These are phyloP conservation scores for Himalopsyche japonica DNA, from an alignment of 2,888 invertebrate species.

Conservation along the genomic window DNA sequence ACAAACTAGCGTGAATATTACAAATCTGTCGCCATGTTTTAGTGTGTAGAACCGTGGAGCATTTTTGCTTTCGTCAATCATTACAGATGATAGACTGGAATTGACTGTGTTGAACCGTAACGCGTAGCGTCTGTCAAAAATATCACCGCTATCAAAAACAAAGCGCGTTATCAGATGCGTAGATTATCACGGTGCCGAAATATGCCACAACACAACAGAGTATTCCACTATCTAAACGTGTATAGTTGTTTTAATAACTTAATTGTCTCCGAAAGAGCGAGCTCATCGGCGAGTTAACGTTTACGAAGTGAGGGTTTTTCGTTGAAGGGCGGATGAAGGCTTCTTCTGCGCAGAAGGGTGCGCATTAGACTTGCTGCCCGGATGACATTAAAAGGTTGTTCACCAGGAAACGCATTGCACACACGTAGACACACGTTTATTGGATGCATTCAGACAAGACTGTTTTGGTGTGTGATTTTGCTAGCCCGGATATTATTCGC, in stretches of 20 bases:
- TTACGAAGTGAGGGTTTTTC: not conserved
- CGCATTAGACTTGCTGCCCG: constrained; percentile 4
- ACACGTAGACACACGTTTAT: not conserved
- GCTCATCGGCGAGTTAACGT: not conserved
- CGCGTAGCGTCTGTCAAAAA: not conserved
- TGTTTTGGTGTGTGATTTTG: not conserved
- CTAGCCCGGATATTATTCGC: not conserved
- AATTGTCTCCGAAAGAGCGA: not conserved
- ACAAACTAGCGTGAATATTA: too few relatives aligned
- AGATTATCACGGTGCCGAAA: not conserved
- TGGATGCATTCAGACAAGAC: not conserved
- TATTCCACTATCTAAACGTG: not conserved
- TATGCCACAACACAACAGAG: not conserved
- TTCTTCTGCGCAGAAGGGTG: constrained; percentile 7
- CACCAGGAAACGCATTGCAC: not conserved
- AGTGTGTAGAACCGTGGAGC: too few relatives aligned
- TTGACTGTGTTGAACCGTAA: not conserved
- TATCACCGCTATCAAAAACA: not conserved
- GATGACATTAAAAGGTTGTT: constrained; percentile 18
- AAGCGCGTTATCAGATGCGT: not conserved
- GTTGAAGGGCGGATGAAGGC: not conserved
- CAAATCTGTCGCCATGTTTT: too few relatives aligned
- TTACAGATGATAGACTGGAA: not conserved
- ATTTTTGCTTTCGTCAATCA: not conserved
- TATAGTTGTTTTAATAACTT: not conserved